These are phyloP conservation scores for Periophthalmodon schlosseri DNA, from an alignment of 2,113 vertebrate genomes.

Conservation along the genomic window DNA sequence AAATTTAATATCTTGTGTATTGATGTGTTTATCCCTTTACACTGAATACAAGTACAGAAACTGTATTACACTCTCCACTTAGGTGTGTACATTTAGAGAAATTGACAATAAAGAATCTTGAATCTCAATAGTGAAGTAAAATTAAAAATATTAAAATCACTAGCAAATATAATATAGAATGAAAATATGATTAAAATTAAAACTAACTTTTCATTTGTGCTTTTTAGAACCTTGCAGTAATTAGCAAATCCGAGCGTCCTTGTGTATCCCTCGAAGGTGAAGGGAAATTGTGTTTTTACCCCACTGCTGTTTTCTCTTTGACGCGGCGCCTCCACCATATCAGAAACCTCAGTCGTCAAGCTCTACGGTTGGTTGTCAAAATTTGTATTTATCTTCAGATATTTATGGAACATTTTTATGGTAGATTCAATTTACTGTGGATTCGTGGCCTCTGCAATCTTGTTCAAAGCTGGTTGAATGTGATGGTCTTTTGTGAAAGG, in stretches of 20 bases:
- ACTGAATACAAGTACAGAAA: no score
- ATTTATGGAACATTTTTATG: slow-evolving; percentile 2
- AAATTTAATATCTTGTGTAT: no score
- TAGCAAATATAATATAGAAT: background rate
- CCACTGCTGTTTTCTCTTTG: slow-evolving; percentile 79
- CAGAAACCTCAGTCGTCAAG: slow-evolving; percentile 81
- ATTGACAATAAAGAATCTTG: no score
- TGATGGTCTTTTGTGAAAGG: slow-evolving; percentile 43
- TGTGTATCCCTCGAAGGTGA: slow-evolving; percentile 78
- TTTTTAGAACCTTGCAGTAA: slow-evolving; percentile 80
- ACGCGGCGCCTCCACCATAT: slow-evolving; percentile 76
- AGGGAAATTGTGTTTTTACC: slow-evolving; percentile 84
- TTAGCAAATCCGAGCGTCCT: slow-evolving; percentile 76
- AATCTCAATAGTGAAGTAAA: no score
- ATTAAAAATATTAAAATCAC: no score
- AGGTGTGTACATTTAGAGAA: no score
- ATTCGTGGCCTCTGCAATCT: slow-evolving; percentile 4
- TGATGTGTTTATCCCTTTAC: no score
- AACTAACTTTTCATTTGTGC: background rate
- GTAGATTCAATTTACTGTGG: slow-evolving; percentile 11
- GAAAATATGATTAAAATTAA: background rate
- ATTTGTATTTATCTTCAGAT: background rate
- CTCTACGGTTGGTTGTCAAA: slow-evolving; percentile 65
- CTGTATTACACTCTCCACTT: no score
- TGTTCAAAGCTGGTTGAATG: slow-evolving; percentile 23